Evolutionary conservation across 2,888 invertebrate genomes (phyloP).

Genomic region (Tetragonisca angustula): DNA sequence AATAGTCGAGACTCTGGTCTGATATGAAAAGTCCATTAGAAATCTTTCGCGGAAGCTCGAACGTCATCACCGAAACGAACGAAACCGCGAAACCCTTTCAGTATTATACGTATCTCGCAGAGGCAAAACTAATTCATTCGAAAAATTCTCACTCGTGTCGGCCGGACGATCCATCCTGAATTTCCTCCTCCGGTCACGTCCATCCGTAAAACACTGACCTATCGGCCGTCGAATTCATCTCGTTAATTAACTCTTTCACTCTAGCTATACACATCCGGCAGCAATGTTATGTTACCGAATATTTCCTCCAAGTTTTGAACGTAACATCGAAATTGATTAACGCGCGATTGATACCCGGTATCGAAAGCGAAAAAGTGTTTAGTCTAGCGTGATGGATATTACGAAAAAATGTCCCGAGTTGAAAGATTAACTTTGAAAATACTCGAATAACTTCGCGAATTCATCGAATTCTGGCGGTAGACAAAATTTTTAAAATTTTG

Average conservation of each 20-base stretch:
- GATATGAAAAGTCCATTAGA: not conserved
- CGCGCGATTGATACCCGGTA: not conserved
- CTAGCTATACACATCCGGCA: not conserved
- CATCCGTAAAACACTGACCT: not conserved
- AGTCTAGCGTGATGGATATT: not conserved
- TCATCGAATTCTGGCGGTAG: too few relatives aligned
- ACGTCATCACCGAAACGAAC: not conserved
- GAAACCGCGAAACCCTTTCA: not conserved
- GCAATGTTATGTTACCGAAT: not conserved
- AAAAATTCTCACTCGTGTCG: not conserved
- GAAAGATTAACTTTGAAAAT: too few relatives aligned
- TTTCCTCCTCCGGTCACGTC: not conserved
- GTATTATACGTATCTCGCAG: not conserved
- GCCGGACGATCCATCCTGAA: not conserved
- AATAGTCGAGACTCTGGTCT: too few relatives aligned
- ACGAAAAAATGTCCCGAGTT: too few relatives aligned
- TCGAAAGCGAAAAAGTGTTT: not conserved
- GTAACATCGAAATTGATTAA: slow-evolving; percentile 1
- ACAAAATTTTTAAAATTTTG: too few relatives aligned
- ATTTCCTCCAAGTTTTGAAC: not conserved
- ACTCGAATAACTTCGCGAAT: too few relatives aligned
- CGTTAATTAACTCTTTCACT: slow-evolving; percentile 3
- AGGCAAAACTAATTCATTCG: not conserved
- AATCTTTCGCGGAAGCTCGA: not conserved
- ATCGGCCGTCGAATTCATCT: not conserved